Conservation (phyloP, 2,113 vertebrate genomes). For the Nanorana parkeri region DNA sequence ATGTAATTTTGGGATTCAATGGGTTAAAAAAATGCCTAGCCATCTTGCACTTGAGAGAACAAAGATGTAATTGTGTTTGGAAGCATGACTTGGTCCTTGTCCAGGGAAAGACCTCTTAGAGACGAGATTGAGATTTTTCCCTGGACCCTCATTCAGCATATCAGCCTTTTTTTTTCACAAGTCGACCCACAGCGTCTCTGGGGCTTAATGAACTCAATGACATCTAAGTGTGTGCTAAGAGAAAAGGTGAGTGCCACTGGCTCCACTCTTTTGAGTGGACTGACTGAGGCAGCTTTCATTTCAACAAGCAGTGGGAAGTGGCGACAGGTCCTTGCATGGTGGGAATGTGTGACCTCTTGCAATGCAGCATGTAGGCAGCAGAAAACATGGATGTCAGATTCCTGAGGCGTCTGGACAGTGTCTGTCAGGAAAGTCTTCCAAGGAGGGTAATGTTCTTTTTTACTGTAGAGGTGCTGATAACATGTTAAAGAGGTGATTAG, state of each 20-base stretch:
- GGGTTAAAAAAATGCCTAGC: slow-evolving; percentile 34
- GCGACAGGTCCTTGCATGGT: slow-evolving; percentile 68
- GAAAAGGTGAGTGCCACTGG: slow-evolving; percentile 74
- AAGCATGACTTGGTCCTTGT: slow-evolving; percentile 52
- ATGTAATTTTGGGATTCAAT: not conserved
- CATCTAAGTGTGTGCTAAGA: slow-evolving; percentile 54
- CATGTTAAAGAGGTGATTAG: slow-evolving; percentile 1
- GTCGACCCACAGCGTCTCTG: slow-evolving; percentile 66
- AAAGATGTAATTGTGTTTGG: slow-evolving; percentile 39
- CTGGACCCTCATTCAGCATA: slow-evolving; percentile 52
- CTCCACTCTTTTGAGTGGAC: slow-evolving; percentile 73
- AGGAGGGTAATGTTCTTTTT: slow-evolving; percentile 47
- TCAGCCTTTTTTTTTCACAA: slow-evolving; percentile 54
- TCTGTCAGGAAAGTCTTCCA: slow-evolving; percentile 70
- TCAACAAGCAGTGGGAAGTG: slow-evolving; percentile 75
- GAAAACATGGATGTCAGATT: slow-evolving; percentile 67
- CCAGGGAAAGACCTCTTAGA: slow-evolving; percentile 50
- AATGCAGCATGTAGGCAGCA: slow-evolving; percentile 3
- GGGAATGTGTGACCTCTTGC: slow-evolving; percentile 62
- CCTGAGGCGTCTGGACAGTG: slow-evolving; percentile 77
- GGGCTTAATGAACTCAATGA: slow-evolving; percentile 61
- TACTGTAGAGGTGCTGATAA: slow-evolving; percentile 49
- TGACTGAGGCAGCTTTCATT: slow-evolving; percentile 70
- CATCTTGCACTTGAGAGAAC: slow-evolving; percentile 51
- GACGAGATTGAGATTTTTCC: slow-evolving; percentile 43